Percentiles rank a stretch among this genome's conserved stretches.
Conservation (phyloP, 2,888 invertebrate species). For the Melikaiella ostensackeni region DNA sequence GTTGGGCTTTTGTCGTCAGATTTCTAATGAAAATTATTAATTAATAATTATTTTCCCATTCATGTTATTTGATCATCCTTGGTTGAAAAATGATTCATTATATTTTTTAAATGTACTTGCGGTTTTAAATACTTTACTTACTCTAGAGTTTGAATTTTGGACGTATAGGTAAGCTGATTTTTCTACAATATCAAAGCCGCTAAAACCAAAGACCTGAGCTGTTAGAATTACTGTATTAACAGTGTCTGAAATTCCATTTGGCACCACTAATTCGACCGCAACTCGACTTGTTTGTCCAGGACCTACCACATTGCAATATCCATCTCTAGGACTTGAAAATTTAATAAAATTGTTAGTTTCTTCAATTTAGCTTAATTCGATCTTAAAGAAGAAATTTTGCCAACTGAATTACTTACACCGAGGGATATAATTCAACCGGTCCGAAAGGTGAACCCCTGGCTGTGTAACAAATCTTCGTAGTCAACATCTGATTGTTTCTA, state of each 20-base stretch:
- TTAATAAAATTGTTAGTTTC: not conserved
- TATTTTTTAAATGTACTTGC: not conserved
- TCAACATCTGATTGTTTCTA: constrained; percentile 83
- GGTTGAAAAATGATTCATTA: constrained; percentile 4
- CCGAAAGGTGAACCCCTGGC: constrained; percentile 80
- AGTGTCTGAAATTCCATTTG: constrained; percentile 44
- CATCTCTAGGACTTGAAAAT: not conserved
- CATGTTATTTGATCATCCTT: not conserved
- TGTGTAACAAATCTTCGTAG: constrained; percentile 80
- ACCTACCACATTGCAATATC: constrained; percentile 49
- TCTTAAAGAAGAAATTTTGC: not conserved
- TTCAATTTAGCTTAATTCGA: not conserved
- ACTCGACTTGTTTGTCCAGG: constrained; percentile 63
- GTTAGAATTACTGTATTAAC: constrained; percentile 64
- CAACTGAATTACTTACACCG: not conserved
- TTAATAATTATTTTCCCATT: not conserved
- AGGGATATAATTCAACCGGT: constrained; percentile 80
- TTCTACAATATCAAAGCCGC: constrained; percentile 57
- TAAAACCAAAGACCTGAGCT: constrained; percentile 53
- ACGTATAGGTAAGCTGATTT: constrained; percentile 68
- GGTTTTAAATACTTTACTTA: constrained; percentile 46
- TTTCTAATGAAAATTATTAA: constrained; percentile 55
- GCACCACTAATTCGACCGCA: constrained; percentile 60
- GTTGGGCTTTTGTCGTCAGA: constrained; percentile 80
- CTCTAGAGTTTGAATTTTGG: constrained; percentile 52